These are phyloP conservation scores for Siphlonurus alternatus DNA, from an alignment of 2,888 invertebrate genomes.

Conservation along the genomic window DNA sequence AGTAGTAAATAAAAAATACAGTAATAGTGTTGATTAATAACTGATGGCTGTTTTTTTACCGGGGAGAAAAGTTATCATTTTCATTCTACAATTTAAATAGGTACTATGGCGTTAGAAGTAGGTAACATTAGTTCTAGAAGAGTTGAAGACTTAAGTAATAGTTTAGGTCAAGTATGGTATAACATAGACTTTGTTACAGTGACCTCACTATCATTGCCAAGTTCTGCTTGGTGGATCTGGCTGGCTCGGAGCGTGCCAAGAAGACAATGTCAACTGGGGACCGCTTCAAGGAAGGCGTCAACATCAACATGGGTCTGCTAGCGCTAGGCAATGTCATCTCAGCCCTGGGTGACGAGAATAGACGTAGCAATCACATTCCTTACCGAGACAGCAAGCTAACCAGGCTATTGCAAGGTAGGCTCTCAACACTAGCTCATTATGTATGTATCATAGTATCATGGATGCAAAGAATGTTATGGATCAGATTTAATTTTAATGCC, in stretches of 20 bases:
- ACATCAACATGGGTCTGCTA: constrained; percentile 81
- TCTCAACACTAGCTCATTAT: background rate
- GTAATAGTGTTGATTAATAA: too few species aligned
- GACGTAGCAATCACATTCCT: constrained; percentile 47
- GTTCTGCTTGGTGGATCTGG: constrained; percentile 81
- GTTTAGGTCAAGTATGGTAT: too few species aligned
- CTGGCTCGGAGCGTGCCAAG: constrained; percentile 79
- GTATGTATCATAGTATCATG: background rate
- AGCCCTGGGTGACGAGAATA: constrained; percentile 57
- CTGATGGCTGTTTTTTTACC: too few species aligned
- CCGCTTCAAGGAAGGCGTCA: constrained; percentile 73
- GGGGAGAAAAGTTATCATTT: too few species aligned
- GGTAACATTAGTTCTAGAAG: too few species aligned
- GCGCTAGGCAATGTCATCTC: constrained; percentile 91
- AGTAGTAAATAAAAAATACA: too few species aligned
- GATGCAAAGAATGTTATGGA: too few species aligned
- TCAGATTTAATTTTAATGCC: too few species aligned
- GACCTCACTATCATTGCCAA: constrained; percentile 59
- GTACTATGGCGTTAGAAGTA: too few species aligned
- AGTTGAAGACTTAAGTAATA: too few species aligned
- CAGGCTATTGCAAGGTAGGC: constrained; percentile 61
- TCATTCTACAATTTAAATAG: too few species aligned
- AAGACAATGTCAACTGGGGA: constrained; percentile 82
- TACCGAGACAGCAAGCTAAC: constrained; percentile 90
- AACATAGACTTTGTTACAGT: too few species aligned